Conservation (phyloP, 2,113 vertebrate species). For the Meles meles region DNA sequence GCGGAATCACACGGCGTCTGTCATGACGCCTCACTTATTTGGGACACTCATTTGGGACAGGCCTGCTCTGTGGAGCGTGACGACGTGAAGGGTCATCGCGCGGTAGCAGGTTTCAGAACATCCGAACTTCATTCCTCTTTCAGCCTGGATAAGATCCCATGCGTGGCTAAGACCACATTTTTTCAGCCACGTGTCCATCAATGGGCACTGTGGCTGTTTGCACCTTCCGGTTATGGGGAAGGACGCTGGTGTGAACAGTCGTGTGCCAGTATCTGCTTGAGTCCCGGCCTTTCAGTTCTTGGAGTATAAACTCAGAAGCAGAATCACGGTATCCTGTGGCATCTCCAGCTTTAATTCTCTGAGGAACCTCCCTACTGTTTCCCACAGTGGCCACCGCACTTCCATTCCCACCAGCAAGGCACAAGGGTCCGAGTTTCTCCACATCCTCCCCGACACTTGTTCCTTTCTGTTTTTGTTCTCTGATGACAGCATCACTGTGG, state of each 20-base stretch:
- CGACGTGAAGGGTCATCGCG: too few relatives aligned
- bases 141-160: background rate
- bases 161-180: background rate
- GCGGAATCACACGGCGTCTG: too few relatives aligned
- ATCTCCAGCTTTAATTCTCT: background rate
- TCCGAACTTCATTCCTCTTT: background rate
- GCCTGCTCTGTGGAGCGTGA: background rate
- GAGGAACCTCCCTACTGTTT: background rate
- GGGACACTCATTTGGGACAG: too few relatives aligned
- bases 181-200: too few relatives aligned
- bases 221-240: background rate
- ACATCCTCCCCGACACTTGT: background rate
- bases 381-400: background rate
- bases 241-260: background rate
- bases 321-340: background rate
- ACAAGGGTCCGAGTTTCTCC: background rate
- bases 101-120: too few relatives aligned
- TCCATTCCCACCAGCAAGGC: background rate
- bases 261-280: background rate
- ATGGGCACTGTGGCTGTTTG: background rate
- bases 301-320: background rate
- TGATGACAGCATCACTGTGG: accelerated
- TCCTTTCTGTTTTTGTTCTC: too few relatives aligned
- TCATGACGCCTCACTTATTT: too few relatives aligned
- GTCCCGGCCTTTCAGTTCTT: background rate